Evolutionary conservation across 1,140 invertebrate genomes (phyloP), one percentile per base, ranked within the genome.

Genomic region (Nephotettix cincticeps): DNA sequence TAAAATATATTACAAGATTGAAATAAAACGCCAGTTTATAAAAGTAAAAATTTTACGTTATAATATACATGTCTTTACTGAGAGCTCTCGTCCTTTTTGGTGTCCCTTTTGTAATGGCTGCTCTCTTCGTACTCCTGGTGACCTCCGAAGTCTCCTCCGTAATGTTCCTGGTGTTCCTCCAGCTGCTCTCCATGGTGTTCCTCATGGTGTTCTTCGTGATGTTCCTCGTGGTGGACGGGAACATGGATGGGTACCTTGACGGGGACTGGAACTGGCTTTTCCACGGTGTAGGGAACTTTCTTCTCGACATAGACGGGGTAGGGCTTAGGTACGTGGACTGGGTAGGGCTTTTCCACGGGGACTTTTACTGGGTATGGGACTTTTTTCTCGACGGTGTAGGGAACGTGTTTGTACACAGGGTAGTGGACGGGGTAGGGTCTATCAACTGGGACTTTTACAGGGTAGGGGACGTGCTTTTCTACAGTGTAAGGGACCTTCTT

Each of bases 341-440:
- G 82, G 72, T 79, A 79, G 0, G 79, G 79, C 25, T 78, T 76
- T n/a, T 43, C 40, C n/a, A 43, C 40, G 40, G 9, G 40, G 40
- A 11, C 9, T 43, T 43, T 43, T 43, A 43, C 40, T 11, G 40
- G 9, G 40, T 43, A 43, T 11, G 40, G 87, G 66, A 88, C 84
- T 69, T 83, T 84, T 73, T 87, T 87, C 47, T 88, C 85, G 0
- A 89, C 86, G 36, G 83, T 83, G 75, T 84, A 82, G 1, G 88
- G 87, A 56, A 92, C 87, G 76, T 89, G 89, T 71, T 89, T 90
- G 73, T 90, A 88, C 27, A 89, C 74, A 56, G 86, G 84, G 27
- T 89, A 72, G 56, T 87, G 84, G 1, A 90, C 86, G 45, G 87
- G 87, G 78, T 88, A 88, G 1, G 71, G 75, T 32, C 71, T 74